phyloP scores from a whole-genome alignment of 2,113 vertebrate genomes.

The Catharus minimus region DNA sequence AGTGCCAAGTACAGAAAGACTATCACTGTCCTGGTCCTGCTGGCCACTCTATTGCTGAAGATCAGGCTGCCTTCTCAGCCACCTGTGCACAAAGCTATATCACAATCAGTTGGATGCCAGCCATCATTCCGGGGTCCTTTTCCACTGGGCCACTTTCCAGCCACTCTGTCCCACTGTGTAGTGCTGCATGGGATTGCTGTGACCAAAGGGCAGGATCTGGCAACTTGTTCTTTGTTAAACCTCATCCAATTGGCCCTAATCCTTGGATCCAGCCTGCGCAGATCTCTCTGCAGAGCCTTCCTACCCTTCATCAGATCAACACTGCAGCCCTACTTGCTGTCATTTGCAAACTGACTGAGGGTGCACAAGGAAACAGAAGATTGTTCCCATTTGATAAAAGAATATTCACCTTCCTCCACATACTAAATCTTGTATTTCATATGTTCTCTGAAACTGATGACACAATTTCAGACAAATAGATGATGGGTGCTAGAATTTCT shows the following conservation, averaged over 20 bases:
- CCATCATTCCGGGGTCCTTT: not conserved
- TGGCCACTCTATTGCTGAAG: not conserved
- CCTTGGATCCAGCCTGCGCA: not conserved
- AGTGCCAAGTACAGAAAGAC: not conserved
- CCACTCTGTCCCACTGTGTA: rapidly evolving
- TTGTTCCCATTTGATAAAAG: not conserved
- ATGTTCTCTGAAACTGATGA: not conserved
- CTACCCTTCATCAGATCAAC: not conserved
- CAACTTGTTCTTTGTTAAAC: not conserved
- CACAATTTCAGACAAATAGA: not conserved
- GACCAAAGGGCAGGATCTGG: not conserved
- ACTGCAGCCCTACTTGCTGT: not conserved
- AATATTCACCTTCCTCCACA: not conserved
- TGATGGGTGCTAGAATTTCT: not conserved
- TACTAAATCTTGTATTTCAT: not conserved
- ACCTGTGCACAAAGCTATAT: not conserved
- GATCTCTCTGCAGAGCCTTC: not conserved
- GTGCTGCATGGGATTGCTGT: rapidly evolving
- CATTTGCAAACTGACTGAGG: not conserved
- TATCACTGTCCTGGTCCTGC: not conserved
- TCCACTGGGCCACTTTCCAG: not conserved
- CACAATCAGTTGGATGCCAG: no score
- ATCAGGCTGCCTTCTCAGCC: not conserved
- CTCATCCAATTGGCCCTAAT: not conserved
- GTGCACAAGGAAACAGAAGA: not conserved